These are phyloP conservation scores for Callocephalon fimbriatum DNA, from an alignment of 2,113 vertebrate genomes.

Conservation along the genomic window DNA sequence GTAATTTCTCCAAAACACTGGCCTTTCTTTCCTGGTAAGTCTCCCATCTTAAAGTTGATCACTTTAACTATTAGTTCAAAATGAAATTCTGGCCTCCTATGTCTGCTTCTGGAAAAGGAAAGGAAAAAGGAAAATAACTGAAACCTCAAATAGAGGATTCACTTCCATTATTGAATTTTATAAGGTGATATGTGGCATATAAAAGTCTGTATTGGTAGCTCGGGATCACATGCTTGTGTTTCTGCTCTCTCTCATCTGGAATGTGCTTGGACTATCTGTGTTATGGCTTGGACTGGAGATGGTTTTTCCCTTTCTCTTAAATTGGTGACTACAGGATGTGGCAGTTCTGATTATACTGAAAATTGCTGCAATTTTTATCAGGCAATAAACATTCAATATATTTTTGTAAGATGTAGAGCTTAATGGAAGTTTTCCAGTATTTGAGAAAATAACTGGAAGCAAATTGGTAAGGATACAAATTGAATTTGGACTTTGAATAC, in stretches of 20 bases:
- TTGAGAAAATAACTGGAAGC: conserved; percentile 50
- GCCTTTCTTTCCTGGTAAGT: background rate
- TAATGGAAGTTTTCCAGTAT: conserved; percentile 43
- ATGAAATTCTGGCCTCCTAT: background rate
- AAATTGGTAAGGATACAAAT: conserved; percentile 39
- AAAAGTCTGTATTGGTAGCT: conserved; percentile 31
- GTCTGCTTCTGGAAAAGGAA: background rate
- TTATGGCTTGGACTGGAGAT: conserved; percentile 41
- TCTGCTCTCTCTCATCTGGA: conserved; percentile 40
- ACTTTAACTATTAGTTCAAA: conserved; percentile 17
- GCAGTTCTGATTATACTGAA: conserved; percentile 52
- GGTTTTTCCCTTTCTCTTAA: conserved; percentile 52
- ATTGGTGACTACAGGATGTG: conserved; percentile 65
- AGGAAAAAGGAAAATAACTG: conserved; percentile 17
- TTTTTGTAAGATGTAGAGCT: conserved; percentile 25
- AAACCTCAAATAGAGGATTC: conserved; percentile 42
- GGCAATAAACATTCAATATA: conserved; percentile 60
- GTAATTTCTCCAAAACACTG: background rate
- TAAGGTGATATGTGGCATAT: conserved; percentile 49
- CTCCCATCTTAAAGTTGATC: background rate
- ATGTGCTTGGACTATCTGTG: conserved; percentile 27
- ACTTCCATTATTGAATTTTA: conserved; percentile 49
- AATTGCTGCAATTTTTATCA: conserved; percentile 65
- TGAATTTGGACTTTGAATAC: conserved; percentile 29
- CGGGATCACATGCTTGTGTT: conserved; percentile 31